A percentile compares a stretch with the other conserved stretches of the same genome.
These are phyloP conservation scores for Notospermus geniculatus DNA, from an alignment of 1,140 invertebrate species.

Conservation along the genomic window DNA sequence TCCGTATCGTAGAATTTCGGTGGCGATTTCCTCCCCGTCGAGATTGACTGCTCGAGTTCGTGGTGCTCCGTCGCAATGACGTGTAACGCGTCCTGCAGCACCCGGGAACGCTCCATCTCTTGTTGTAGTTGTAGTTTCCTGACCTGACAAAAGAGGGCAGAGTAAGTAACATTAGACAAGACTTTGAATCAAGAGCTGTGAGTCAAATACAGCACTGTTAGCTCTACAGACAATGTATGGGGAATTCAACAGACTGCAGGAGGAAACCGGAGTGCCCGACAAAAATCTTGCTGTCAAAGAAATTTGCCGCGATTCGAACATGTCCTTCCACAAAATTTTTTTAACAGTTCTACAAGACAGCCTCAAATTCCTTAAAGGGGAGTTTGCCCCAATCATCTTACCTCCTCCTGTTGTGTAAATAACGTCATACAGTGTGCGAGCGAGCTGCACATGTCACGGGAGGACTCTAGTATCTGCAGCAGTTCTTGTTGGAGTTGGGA, in stretches of 20 bases:
- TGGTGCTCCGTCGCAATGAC: slow-evolving; percentile 69
- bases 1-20: slow-evolving; percentile 63
- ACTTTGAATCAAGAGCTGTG: too few relatives aligned
- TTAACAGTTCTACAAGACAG: too few relatives aligned
- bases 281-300: too few relatives aligned
- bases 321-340: too few relatives aligned
- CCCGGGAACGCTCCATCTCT: slow-evolving; percentile 65
- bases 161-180: too few relatives aligned
- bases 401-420: slow-evolving; percentile 61
- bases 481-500: slow-evolving; percentile 18
- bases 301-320: too few relatives aligned
- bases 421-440: slow-evolving; percentile 58
- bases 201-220: too few relatives aligned
- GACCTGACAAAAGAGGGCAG: slow-evolving; percentile 51
- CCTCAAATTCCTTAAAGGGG: too few relatives aligned
- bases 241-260: too few relatives aligned
- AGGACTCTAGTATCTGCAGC: slow-evolving; percentile 37
- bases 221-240: too few relatives aligned
- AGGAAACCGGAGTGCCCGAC: too few relatives aligned
- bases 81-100: slow-evolving; percentile 68
- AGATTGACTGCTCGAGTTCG: slow-evolving; percentile 66
- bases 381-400: too few relatives aligned
- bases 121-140: slow-evolving; percentile 53
- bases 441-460: slow-evolving; percentile 52
- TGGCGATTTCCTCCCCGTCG: slow-evolving; percentile 31